Percentiles rank a stretch among this genome's conserved stretches.
Evolutionary conservation across 2,113 vertebrate genomes (phyloP).

Genomic region (Forbesichthys papilliferus): DNA sequence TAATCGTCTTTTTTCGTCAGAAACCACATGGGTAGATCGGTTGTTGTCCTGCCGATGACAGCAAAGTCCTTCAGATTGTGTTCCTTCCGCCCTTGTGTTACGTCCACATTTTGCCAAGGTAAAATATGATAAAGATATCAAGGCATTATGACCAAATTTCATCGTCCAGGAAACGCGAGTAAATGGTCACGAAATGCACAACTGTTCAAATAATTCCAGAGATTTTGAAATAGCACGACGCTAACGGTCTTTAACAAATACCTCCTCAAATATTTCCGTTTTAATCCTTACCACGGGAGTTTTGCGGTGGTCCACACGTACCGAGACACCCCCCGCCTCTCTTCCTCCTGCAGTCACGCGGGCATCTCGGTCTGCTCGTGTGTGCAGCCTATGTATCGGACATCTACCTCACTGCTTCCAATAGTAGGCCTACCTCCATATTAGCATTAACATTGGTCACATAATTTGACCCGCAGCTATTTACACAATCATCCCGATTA

Average conservation of each 20-base stretch:
- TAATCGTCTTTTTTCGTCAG: constrained; percentile 1
- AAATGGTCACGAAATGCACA: constrained; percentile 30
- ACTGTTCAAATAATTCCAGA: constrained; percentile 12
- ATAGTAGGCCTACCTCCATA: constrained; percentile 24
- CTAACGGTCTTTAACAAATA: background rate
- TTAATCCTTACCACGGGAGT: constrained; percentile 38
- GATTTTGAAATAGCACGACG: constrained; percentile 43
- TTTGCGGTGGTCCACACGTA: constrained; percentile 54
- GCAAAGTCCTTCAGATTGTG: constrained; percentile 33
- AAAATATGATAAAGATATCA: constrained; percentile 3
- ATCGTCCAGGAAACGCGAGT: constrained; percentile 24
- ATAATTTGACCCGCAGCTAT: background rate
- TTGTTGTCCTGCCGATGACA: constrained; percentile 1
- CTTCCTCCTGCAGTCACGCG: constrained; percentile 75
- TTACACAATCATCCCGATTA: constrained; percentile 4
- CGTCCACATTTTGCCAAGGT: constrained; percentile 37
- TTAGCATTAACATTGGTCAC: background rate
- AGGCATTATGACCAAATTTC: constrained; percentile 31
- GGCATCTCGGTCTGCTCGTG: constrained; percentile 68
- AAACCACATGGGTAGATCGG: constrained; percentile 31
- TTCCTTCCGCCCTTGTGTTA: constrained; percentile 26
- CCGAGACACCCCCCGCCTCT: constrained; percentile 36
- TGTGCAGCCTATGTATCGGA: constrained; percentile 36
- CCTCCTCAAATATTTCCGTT: constrained; percentile 21
- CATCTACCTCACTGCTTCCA: constrained; percentile 52